Evolutionary conservation across 2,113 vertebrate genomes (phyloP).

Genomic region (Pelusios castaneus): DNA sequence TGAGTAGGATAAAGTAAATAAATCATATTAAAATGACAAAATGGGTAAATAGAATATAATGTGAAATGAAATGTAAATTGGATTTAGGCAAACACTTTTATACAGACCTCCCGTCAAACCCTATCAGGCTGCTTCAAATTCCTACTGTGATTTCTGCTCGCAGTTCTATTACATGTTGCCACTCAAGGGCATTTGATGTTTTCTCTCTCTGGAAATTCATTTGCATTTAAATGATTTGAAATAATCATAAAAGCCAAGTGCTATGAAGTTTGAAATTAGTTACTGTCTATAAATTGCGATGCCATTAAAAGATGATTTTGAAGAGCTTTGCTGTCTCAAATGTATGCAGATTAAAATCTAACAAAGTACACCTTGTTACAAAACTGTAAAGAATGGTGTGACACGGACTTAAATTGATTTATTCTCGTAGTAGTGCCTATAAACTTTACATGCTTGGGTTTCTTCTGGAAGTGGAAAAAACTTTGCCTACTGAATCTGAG

Average conservation of each 20-base stretch:
- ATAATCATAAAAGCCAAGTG: conserved; percentile 91
- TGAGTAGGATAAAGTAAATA: conserved; percentile 80
- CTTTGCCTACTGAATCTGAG: conserved; percentile 50
- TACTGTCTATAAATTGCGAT: conserved; percentile 89
- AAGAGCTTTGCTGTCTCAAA: conserved; percentile 84
- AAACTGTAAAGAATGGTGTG: conserved; percentile 81
- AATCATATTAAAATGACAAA: conserved; percentile 83
- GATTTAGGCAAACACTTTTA: conserved; percentile 82
- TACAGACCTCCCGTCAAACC: conserved; percentile 78
- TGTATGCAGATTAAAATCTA: conserved; percentile 87
- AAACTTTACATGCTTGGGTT: conserved; percentile 71
- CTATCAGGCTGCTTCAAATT: conserved; percentile 76
- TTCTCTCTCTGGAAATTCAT: conserved; percentile 88
- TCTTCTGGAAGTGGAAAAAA: conserved; percentile 67
- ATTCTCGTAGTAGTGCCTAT: conserved; percentile 75
- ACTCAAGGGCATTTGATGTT: conserved; percentile 89
- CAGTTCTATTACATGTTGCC: conserved; percentile 82
- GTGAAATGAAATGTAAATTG: conserved; percentile 84
- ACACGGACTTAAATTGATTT: conserved; percentile 81
- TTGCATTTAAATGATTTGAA: conserved; percentile 93
- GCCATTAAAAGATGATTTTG: conserved; percentile 88
- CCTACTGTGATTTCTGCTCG: conserved; percentile 74
- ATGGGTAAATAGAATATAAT: conserved; percentile 82
- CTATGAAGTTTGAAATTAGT: conserved; percentile 94
- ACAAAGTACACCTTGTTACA: conserved; percentile 87